Evolutionary conservation across 1,140 invertebrate species (phyloP).

Genomic region (Papilio machaon): DNA sequence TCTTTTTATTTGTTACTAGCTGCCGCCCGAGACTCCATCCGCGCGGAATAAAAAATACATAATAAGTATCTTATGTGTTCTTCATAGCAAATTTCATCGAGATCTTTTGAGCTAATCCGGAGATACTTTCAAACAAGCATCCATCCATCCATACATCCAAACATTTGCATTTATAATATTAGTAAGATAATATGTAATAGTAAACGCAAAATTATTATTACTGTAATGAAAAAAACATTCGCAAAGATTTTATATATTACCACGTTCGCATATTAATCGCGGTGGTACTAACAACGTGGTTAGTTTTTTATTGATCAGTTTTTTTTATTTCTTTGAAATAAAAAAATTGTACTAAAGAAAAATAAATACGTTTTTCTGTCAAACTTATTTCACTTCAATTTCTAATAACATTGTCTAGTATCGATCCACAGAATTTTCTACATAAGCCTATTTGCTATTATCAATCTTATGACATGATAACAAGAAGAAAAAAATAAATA

Average conservation of each 20-base stretch:
- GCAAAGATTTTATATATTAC: background rate
- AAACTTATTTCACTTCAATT: background rate
- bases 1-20: too few relatives aligned
- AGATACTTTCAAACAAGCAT: too few relatives aligned
- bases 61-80: too few relatives aligned
- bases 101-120: too few relatives aligned
- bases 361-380: background rate
- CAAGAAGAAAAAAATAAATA: background rate
- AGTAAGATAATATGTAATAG: too few relatives aligned
- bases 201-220: background rate
- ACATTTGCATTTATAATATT: too few relatives aligned
- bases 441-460: background rate
- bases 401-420: background rate
- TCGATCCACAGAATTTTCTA: background rate
- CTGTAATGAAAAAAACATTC: background rate
- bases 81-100: too few relatives aligned
- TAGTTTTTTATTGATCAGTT: background rate
- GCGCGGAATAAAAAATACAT: too few relatives aligned
- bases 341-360: background rate
- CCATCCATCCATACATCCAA: too few relatives aligned
- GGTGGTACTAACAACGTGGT: background rate
- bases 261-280: background rate
- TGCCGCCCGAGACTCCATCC: too few relatives aligned
- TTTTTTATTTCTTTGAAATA: background rate
- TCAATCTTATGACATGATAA: background rate